These are phyloP conservation scores for Eptatretus atami DNA, from an alignment of 2,797 vertebrate genomes.

Conservation along the genomic window DNA sequence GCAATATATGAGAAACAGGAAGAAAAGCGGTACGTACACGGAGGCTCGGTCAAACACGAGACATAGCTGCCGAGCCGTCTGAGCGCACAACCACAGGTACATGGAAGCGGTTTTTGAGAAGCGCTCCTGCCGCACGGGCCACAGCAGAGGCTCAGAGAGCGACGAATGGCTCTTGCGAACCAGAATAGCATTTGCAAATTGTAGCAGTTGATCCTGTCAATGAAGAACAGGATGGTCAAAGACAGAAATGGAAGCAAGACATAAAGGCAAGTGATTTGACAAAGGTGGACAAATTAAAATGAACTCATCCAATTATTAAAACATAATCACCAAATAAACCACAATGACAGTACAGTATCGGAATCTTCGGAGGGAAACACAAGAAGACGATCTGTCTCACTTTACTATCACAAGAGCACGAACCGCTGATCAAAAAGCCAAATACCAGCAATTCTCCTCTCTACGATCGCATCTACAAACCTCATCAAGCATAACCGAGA, in stretches of 20 bases:
- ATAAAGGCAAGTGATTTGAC: too few relatives aligned
- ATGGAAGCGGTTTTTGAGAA: constrained; percentile 61
- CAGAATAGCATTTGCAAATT: constrained; percentile 70
- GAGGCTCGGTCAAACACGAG: constrained; percentile 46
- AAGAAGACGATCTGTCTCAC: too few relatives aligned
- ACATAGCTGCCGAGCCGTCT: constrained; percentile 38
- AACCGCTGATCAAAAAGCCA: too few relatives aligned
- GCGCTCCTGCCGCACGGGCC: constrained; percentile 31
- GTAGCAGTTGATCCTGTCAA: constrained; percentile 66
- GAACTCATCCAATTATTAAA: too few relatives aligned
- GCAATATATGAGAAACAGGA: not conserved
- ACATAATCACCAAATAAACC: too few relatives aligned
- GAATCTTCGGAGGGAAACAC: too few relatives aligned
- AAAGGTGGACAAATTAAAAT: too few relatives aligned
- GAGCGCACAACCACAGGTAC: constrained; percentile 38
- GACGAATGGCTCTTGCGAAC: constrained; percentile 82
- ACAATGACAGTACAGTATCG: too few relatives aligned
- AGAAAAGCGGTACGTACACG: constrained; percentile 20
- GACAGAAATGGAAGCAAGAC: not conserved
- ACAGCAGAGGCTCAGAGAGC: constrained; percentile 58
- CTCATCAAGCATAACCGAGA: too few relatives aligned
- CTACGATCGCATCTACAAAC: too few relatives aligned
- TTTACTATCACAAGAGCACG: too few relatives aligned
- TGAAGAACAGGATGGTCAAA: constrained; percentile 3
- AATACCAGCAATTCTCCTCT: too few relatives aligned